phyloP scores from a whole-genome alignment of 2,113 vertebrate genomes.

The Leuciscus idus region DNA sequence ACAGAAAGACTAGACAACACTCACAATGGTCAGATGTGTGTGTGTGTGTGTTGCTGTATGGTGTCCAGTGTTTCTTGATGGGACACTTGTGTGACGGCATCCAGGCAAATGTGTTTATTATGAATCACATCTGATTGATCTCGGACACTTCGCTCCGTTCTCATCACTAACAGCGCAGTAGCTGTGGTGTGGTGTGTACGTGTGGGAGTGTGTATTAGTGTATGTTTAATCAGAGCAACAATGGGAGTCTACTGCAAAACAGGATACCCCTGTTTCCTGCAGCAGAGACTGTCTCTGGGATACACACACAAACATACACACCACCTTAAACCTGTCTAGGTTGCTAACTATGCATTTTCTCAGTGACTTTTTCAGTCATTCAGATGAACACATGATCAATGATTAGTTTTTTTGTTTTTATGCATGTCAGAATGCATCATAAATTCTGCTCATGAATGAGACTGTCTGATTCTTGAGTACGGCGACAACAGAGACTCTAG shows the following conservation, averaged over 20 bases:
- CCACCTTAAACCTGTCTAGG: slow-evolving; percentile 14
- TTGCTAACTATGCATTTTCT: background rate
- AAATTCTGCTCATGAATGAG: too few relatives aligned
- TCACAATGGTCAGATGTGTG: background rate
- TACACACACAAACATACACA: slow-evolving; percentile 52
- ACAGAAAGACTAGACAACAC: slow-evolving; percentile 42
- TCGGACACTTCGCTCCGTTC: slow-evolving; percentile 25
- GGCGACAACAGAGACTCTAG: too few relatives aligned
- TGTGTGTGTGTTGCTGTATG: slow-evolving; percentile 8
- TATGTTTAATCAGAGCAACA: slow-evolving; percentile 71
- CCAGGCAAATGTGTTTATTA: slow-evolving; percentile 12
- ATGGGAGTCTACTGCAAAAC: slow-evolving; percentile 74
- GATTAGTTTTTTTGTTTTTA: background rate
- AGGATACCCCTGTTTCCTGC: slow-evolving; percentile 80
- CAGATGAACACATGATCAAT: background rate
- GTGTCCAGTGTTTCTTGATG: background rate
- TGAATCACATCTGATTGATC: slow-evolving; percentile 11
- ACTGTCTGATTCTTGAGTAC: too few relatives aligned
- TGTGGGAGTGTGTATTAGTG: slow-evolving; percentile 35
- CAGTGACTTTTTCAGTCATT: background rate
- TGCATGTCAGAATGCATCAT: too few relatives aligned
- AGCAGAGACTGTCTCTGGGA: slow-evolving; percentile 61
- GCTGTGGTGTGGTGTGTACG: slow-evolving; percentile 1
- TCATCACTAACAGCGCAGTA: background rate
- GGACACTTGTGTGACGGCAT: slow-evolving; percentile 10